Conservation (phyloP, 2,797 vertebrate genomes). For the Anableps anableps region DNA sequence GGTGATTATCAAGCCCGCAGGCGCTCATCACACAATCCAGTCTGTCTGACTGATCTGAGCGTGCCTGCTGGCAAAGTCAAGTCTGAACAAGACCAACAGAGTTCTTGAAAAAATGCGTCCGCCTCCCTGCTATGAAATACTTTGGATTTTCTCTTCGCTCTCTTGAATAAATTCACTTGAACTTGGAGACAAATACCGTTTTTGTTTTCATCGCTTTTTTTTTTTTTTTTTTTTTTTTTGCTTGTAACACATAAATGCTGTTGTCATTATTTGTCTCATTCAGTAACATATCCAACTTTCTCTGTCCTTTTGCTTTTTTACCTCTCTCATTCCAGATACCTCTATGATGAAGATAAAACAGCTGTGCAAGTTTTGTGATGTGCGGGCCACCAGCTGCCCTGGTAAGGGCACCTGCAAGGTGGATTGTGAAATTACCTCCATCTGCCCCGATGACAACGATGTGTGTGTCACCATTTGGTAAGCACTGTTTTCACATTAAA, state of each 20-base stretch:
- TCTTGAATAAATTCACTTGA: slow-evolving; percentile 33
- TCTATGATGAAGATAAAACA: background rate
- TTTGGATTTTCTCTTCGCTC: slow-evolving; percentile 40
- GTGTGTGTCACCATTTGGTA: slow-evolving; percentile 82
- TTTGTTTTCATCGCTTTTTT: background rate
- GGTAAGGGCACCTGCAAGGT: slow-evolving; percentile 64
- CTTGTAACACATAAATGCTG: background rate
- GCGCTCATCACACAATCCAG: slow-evolving; percentile 63
- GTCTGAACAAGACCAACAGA: slow-evolving; percentile 66
- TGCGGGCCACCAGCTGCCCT: slow-evolving; percentile 55
- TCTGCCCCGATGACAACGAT: slow-evolving; percentile 58
- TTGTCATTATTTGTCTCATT: background rate
- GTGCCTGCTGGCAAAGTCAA: slow-evolving; percentile 65
- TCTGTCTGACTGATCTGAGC: slow-evolving; percentile 60
- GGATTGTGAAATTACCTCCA: slow-evolving; percentile 58
- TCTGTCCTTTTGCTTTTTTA: background rate
- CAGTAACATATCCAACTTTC: background rate
- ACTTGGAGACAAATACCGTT: slow-evolving; percentile 25
- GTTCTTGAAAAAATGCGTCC: slow-evolving; percentile 43
- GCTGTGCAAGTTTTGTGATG: slow-evolving; percentile 81
- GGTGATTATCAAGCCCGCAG: slow-evolving; percentile 73
- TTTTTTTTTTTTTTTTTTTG: background rate
- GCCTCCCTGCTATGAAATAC: slow-evolving; percentile 35
- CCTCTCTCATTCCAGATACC: slow-evolving; percentile 45
- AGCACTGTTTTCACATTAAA: slow-evolving; percentile 17